Evolutionary conservation across 2,797 vertebrate species (phyloP).

Genomic region (Pangasius djambal): DNA sequence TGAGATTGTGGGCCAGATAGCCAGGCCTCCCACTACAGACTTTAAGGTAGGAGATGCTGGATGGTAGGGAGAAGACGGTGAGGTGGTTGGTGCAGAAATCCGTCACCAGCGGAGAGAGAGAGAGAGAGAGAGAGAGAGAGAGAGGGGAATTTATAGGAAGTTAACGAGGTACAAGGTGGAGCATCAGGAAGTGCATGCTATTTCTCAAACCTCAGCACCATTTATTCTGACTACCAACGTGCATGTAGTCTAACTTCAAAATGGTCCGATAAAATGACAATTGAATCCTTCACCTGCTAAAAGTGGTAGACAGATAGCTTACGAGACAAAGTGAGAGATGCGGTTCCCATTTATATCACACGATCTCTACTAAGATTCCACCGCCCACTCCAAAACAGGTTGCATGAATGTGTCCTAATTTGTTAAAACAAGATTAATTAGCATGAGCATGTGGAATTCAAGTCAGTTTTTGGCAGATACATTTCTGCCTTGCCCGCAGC

Average conservation of each 20-base stretch:
- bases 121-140: background rate
- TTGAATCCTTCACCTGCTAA: background rate
- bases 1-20: background rate
- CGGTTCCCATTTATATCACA: background rate
- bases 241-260: background rate
- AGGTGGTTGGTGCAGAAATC: background rate
- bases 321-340: background rate
- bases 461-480: constrained; percentile 4
- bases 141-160: background rate
- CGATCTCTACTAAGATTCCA: background rate
- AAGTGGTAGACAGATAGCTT: background rate
- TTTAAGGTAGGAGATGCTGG: background rate
- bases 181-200: background rate
- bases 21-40: background rate
- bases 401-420: background rate
- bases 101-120: background rate
- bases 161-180: background rate
- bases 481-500: constrained; percentile 13
- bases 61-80: background rate
- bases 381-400: background rate
- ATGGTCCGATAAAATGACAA: background rate
- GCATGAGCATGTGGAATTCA: background rate
- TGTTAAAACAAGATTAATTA: constrained; percentile 15
- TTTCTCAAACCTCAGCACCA: background rate
- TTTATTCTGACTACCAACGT: background rate